A percentile compares a stretch with the other conserved stretches of the same genome.
These are phyloP conservation scores for Halocynthia aurantium DNA, from an alignment of 23 tunicate genomes.

Conservation along the genomic window DNA sequence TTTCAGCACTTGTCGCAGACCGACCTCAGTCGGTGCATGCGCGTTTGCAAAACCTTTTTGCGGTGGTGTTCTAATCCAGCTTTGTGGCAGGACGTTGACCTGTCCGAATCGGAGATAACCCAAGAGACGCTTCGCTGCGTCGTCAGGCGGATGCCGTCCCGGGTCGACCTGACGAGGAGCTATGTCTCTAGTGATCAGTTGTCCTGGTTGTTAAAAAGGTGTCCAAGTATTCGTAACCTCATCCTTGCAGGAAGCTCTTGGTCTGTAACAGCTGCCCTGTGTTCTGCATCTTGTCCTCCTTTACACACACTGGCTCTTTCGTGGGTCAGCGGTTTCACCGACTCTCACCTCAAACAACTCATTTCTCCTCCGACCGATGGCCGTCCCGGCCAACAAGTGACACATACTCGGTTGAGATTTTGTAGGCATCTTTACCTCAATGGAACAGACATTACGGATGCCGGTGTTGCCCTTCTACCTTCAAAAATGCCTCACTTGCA, in stretches of 20 bases:
- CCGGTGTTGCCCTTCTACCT: slow-evolving; percentile 41
- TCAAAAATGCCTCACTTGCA: slow-evolving; percentile 40
- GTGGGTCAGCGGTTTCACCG: slow-evolving; percentile 62
- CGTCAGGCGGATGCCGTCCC: slow-evolving; percentile 45
- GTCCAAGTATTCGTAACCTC: slow-evolving; percentile 55
- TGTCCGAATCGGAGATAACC: slow-evolving; percentile 35
- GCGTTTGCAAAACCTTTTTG: slow-evolving; percentile 67
- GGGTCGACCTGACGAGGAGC: slow-evolving; percentile 60
- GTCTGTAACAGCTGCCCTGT: slow-evolving; percentile 64
- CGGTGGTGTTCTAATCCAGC: slow-evolving; percentile 37
- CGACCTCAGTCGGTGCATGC: slow-evolving; percentile 63
- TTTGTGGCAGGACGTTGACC: slow-evolving; percentile 47
- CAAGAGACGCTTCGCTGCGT: slow-evolving; percentile 42
- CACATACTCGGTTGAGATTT: slow-evolving; percentile 51
- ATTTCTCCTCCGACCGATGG: slow-evolving; percentile 54
- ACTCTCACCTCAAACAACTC: slow-evolving; percentile 57
- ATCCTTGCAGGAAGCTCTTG: slow-evolving; percentile 64
- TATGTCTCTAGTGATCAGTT: slow-evolving; percentile 65
- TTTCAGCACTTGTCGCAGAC: slow-evolving; percentile 26
- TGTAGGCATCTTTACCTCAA: slow-evolving; percentile 38
- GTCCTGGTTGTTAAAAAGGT: slow-evolving; percentile 65
- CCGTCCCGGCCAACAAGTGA: slow-evolving; percentile 66
- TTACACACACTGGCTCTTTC: slow-evolving; percentile 60
- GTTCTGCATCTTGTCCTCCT: slow-evolving; percentile 71
- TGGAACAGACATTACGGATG: slow-evolving; percentile 64